A percentile compares a stretch with the other conserved stretches of the same genome.
Evolutionary conservation across 2,797 vertebrate genomes (phyloP).

Genomic region (Argentina silus): DNA sequence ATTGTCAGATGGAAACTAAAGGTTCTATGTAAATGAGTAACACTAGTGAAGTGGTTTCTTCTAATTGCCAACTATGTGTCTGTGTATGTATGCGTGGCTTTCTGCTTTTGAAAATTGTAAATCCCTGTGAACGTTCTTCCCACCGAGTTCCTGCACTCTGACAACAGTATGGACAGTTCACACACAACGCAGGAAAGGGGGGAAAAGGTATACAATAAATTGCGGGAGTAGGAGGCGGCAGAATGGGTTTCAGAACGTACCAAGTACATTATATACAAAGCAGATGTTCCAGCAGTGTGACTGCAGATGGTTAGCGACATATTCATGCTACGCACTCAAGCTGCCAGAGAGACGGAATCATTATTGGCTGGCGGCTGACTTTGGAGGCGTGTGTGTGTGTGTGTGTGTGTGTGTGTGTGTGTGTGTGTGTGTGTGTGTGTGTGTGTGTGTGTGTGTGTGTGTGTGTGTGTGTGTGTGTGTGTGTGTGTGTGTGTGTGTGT

Average conservation of each 20-base stretch:
- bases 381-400: constrained; percentile 38
- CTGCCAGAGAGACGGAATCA: constrained; percentile 67
- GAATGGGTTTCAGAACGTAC: constrained; percentile 71
- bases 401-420: constrained; percentile 44
- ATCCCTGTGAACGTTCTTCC: constrained; percentile 33
- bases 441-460: constrained; percentile 45
- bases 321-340: constrained; percentile 62
- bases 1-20: too few species aligned
- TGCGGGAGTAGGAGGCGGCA: constrained; percentile 39
- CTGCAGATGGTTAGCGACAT: constrained; percentile 78
- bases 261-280: constrained; percentile 81
- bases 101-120: constrained; percentile 49
- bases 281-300: constrained; percentile 77
- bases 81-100: constrained; percentile 37
- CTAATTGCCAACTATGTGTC: too few species aligned
- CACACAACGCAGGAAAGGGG: constrained; percentile 43
- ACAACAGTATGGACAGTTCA: constrained; percentile 41
- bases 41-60: too few species aligned
- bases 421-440: constrained; percentile 40
- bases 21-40: too few species aligned
- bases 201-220: constrained; percentile 61
- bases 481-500: constrained; percentile 40
- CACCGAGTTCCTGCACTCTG: constrained; percentile 36
- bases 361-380: constrained; percentile 72
- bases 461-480: constrained; percentile 29